These are phyloP conservation scores for Zophobas atratus DNA, from an alignment of 1,140 invertebrate genomes.

Conservation along the genomic window DNA sequence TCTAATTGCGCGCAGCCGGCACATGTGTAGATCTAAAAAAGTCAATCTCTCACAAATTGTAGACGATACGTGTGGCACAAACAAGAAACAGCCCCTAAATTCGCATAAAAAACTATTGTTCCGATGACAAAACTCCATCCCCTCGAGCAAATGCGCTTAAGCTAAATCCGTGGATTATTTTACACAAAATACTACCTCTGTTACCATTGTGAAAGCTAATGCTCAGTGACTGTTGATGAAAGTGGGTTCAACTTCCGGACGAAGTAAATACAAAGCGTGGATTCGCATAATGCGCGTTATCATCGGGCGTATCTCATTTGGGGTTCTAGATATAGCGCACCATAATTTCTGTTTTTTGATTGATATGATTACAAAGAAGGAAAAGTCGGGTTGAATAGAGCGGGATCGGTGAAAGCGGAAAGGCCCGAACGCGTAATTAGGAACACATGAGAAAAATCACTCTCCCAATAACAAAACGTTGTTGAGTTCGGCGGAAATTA, in stretches of 20 bases:
- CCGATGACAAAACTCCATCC: slow-evolving; percentile 11
- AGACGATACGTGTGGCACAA: neutral
- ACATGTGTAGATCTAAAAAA: slow-evolving; percentile 12
- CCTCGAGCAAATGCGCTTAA: slow-evolving; percentile 1
- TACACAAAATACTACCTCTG: slow-evolving; percentile 34
- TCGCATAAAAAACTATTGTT: neutral
- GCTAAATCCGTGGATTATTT: slow-evolving; percentile 33
- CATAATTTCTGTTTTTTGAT: slow-evolving; percentile 3
- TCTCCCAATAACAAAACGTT: no score
- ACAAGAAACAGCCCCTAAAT: neutral
- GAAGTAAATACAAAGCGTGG: neutral
- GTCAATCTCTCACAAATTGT: neutral
- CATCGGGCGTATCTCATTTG: slow-evolving; percentile 2
- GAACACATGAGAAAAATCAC: no score
- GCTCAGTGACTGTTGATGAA: slow-evolving; percentile 5
- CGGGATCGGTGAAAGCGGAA: no score
- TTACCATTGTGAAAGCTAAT: neutral
- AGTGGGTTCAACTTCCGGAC: slow-evolving; percentile 28
- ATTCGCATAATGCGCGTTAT: slow-evolving; percentile 20
- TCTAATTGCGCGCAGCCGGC: slow-evolving; percentile 10
- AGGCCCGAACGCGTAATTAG: no score
- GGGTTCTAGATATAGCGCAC: neutral
- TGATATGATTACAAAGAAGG: neutral
- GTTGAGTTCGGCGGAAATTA: no score
- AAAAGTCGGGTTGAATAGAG: neutral